phyloP scores from a whole-genome alignment of 2,797 vertebrate genomes.

The Enteromius mattozi region DNA sequence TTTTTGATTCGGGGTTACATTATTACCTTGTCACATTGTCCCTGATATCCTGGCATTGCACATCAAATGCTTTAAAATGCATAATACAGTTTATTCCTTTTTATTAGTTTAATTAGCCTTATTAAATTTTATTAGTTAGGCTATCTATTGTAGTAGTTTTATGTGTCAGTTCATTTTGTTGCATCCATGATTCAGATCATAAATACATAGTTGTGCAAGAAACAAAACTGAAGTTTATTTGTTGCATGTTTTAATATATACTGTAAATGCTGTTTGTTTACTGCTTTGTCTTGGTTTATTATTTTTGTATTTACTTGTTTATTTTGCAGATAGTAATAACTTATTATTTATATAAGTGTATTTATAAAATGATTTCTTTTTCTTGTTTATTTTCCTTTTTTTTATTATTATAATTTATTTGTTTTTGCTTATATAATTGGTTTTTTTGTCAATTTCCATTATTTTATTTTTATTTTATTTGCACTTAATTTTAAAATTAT shows the following conservation, averaged over 20 bases:
- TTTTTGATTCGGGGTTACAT: not conserved
- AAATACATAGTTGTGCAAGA: not conserved
- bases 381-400: not conserved
- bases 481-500: too few relatives aligned
- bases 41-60: not conserved
- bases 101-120: not conserved
- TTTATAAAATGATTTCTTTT: too few relatives aligned
- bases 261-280: too few relatives aligned
- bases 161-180: not conserved
- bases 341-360: too few relatives aligned
- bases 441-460: too few relatives aligned
- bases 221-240: not conserved
- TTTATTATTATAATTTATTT: not conserved
- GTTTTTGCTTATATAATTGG: not conserved
- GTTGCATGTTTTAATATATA: too few relatives aligned
- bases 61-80: not conserved
- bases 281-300: too few relatives aligned
- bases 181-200: not conserved
- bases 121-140: not conserved
- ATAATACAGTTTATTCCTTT: not conserved
- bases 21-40: not conserved
- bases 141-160: not conserved
- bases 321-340: too few relatives aligned
- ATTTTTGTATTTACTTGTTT: not conserved
- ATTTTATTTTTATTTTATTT: too few relatives aligned